Conservation (phyloP, 2,797 vertebrate species). For the Diplodus puntazzo region DNA sequence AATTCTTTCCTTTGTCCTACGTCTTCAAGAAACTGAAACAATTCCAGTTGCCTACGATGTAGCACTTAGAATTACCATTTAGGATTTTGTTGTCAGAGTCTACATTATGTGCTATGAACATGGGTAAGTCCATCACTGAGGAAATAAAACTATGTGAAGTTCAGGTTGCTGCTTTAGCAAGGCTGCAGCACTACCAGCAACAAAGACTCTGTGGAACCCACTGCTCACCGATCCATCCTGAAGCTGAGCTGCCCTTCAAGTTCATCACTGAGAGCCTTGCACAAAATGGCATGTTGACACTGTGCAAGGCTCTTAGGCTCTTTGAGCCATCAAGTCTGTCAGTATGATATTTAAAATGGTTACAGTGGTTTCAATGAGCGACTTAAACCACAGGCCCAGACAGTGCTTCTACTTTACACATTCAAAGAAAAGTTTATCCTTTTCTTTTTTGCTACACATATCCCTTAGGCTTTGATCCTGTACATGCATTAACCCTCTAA, state of each 20-base stretch:
- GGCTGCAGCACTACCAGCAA: background rate
- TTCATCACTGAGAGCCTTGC: slow-evolving; percentile 22
- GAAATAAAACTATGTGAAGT: background rate
- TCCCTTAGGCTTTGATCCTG: slow-evolving; percentile 21
- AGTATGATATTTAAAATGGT: slow-evolving; percentile 17
- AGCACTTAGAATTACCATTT: background rate
- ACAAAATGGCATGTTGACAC: slow-evolving; percentile 26
- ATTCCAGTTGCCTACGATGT: too few species aligned
- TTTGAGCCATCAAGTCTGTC: slow-evolving; percentile 26
- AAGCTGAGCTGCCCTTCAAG: slow-evolving; percentile 10
- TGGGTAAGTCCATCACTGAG: background rate
- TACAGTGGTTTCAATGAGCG: slow-evolving; percentile 28
- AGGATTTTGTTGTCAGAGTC: background rate
- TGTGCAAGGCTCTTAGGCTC: slow-evolving; percentile 6
- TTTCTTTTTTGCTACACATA: slow-evolving; percentile 34
- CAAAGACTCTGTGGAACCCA: background rate
- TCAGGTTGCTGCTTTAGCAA: background rate
- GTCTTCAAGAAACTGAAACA: too few species aligned
- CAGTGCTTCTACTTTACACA: background rate
- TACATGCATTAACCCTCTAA: slow-evolving; percentile 13
- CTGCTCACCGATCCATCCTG: slow-evolving; percentile 9
- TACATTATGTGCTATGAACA: background rate
- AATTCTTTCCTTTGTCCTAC: background rate
- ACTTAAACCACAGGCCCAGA: slow-evolving; percentile 26
- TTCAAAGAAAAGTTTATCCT: background rate